phyloP scores from a whole-genome alignment of 1,140 invertebrate genomes.

The Aradophagus sp. region DNA sequence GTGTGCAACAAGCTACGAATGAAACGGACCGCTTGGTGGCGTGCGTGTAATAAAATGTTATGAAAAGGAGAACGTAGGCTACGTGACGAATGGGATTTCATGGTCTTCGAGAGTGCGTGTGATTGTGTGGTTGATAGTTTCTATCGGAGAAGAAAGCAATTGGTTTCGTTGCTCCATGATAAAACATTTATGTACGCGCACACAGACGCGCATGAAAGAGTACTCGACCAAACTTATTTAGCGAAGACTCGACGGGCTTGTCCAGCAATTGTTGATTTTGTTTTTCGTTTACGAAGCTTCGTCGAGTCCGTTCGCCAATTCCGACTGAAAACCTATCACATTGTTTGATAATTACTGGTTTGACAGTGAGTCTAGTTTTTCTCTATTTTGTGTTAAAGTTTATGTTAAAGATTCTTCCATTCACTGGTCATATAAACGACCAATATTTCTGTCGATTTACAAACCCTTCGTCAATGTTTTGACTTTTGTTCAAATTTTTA shows the following conservation, averaged over 20 bases:
- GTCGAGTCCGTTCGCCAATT: too few relatives aligned
- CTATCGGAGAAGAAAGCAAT: slow-evolving; percentile 21
- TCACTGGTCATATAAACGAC: too few relatives aligned
- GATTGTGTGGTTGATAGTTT: slow-evolving; percentile 28
- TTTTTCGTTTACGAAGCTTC: too few relatives aligned
- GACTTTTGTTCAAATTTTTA: too few relatives aligned
- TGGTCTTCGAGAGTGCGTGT: slow-evolving; percentile 48
- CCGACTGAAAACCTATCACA: too few relatives aligned
- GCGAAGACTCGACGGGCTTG: not conserved
- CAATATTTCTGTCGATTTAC: too few relatives aligned
- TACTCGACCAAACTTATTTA: slow-evolving; percentile 25
- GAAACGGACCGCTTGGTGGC: too few relatives aligned
- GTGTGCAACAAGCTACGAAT: slow-evolving; percentile 10
- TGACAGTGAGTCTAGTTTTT: too few relatives aligned
- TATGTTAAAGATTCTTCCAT: too few relatives aligned
- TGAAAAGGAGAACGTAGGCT: slow-evolving; percentile 10
- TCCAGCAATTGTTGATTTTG: slow-evolving; percentile 6
- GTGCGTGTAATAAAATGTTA: slow-evolving; percentile 57
- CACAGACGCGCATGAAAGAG: slow-evolving; percentile 47
- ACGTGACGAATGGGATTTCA: slow-evolving; percentile 10
- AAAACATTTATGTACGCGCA: slow-evolving; percentile 54
- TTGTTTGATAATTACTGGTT: too few relatives aligned
- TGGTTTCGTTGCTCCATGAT: slow-evolving; percentile 47
- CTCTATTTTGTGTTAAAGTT: too few relatives aligned
- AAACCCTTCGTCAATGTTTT: too few relatives aligned